These are phyloP conservation scores for Sipha maydis DNA, from an alignment of 2,888 invertebrate genomes.

Conservation along the genomic window DNA sequence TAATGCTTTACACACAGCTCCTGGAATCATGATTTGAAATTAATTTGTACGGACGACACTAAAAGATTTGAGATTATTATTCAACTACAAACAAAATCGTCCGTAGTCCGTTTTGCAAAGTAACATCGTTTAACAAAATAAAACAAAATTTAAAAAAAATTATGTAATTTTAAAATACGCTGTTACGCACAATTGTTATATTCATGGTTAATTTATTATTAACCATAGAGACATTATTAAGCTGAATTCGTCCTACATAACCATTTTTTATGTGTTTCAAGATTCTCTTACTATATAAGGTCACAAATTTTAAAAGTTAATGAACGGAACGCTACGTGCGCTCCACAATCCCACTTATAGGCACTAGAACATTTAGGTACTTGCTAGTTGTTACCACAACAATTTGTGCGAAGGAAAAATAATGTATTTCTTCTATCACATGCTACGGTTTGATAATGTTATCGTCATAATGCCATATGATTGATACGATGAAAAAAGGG, in stretches of 20 bases:
- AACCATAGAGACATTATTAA: background rate
- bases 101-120: background rate
- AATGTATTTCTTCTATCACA: no score
- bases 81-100: background rate
- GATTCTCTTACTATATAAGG: constrained; percentile 36
- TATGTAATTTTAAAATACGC: no score
- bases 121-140: background rate
- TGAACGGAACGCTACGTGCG: background rate
- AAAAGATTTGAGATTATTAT: background rate
- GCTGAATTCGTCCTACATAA: background rate
- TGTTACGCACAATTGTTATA: background rate
- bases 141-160: no score
- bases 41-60: background rate
- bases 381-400: no score
- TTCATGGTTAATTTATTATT: background rate
- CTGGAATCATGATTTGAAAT: constrained; percentile 32
- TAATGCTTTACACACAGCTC: constrained; percentile 38
- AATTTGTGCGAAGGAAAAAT: no score
- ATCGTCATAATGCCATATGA: no score
- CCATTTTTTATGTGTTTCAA: background rate
- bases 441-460: no score
- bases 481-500: no score
- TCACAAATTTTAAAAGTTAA: constrained; percentile 11
- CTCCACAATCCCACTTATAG: no score
- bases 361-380: no score